Evolutionary conservation across 2,797 vertebrate genomes (phyloP), one percentile per base, ranked within the genome.

Genomic region (Sebastes itinus): DNA sequence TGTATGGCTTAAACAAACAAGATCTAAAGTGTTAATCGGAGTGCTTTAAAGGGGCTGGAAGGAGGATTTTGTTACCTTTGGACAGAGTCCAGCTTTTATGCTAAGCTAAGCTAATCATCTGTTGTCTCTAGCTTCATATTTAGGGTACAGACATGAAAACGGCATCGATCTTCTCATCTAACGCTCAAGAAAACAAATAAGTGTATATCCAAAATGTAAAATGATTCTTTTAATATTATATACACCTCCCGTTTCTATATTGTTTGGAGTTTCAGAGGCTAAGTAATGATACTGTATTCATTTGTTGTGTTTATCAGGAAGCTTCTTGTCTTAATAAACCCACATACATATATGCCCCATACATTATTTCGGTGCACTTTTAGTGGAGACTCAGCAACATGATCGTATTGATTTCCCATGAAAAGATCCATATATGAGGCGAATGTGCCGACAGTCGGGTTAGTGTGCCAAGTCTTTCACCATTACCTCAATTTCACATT

Each of bases 331-430:
- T 16, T 38, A 54, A 61, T 77, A 28, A 66, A 67, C n/a, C 25
- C 38, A 54, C 49, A 54, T 20, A n/a, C 28, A 54, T 35, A 52
- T 72, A 55, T 38, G 59, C 6, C 28, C 2, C 13, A 42, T 65
- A 22, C n/a, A 65, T 20, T 20, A 49, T 11, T 55, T 64, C 28
- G 2, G 5, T n/a, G 20, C n/a, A 25, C 16, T 54, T 71, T 52
- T 38, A 8, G 5, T 70, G 18, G 61, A 13, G 28, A 58, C 35
- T 66, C 35, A 82, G 76, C 52, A 77, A 46, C 35, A 25, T 22
- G 16, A 64, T 46, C 68, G 20, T 18, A 81, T 91, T 74, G 79
- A 86, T 88, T 86, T 88, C 4, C 63, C 54, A 63, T 63, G 20
- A 60, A 72, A 38, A 72, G 63, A 81, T 78, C 49, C 63, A 82